These are phyloP conservation scores for Odontomyia ornata DNA, from an alignment of 2,888 invertebrate genomes.

Conservation along the genomic window DNA sequence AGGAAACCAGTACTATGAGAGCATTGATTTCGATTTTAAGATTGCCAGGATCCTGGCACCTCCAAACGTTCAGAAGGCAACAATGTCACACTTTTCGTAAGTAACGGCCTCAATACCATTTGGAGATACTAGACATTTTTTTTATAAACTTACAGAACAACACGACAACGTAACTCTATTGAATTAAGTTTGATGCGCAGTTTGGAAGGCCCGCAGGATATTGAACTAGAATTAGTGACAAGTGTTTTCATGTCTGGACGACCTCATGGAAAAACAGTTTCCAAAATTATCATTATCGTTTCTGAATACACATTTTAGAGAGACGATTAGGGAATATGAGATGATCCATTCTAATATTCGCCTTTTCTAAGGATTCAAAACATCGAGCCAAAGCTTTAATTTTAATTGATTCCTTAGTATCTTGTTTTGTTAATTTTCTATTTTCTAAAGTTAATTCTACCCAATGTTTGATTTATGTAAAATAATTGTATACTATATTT, in stretches of 20 bases:
- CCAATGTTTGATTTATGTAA: no score
- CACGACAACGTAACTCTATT: slow-evolving; percentile 73
- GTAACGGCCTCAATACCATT: slow-evolving; percentile 50
- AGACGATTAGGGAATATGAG: no score
- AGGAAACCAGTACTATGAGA: slow-evolving; percentile 77
- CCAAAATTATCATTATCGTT: slow-evolving; percentile 85
- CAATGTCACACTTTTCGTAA: slow-evolving; percentile 70
- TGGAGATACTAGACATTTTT: not conserved
- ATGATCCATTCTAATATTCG: not conserved
- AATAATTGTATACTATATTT: not conserved
- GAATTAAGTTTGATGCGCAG: slow-evolving; percentile 77
- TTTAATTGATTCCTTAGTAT: not conserved
- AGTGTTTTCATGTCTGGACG: slow-evolving; percentile 77
- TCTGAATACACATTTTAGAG: slow-evolving; percentile 81
- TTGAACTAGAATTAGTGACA: slow-evolving; percentile 88
- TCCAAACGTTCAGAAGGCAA: slow-evolving; percentile 68
- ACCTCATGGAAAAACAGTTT: slow-evolving; percentile 84
- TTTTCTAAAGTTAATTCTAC: not conserved
- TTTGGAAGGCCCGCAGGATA: slow-evolving; percentile 88
- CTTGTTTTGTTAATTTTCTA: not conserved
- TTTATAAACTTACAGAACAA: slow-evolving; percentile 61
- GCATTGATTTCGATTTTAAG: slow-evolving; percentile 80
- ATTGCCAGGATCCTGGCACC: slow-evolving; percentile 74
- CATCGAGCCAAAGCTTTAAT: not conserved
- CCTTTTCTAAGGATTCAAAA: not conserved